A percentile compares a stretch with the other conserved stretches of the same genome.
Conservation (phyloP, 2,888 invertebrate species). For the Oscheius onirici region DNA sequence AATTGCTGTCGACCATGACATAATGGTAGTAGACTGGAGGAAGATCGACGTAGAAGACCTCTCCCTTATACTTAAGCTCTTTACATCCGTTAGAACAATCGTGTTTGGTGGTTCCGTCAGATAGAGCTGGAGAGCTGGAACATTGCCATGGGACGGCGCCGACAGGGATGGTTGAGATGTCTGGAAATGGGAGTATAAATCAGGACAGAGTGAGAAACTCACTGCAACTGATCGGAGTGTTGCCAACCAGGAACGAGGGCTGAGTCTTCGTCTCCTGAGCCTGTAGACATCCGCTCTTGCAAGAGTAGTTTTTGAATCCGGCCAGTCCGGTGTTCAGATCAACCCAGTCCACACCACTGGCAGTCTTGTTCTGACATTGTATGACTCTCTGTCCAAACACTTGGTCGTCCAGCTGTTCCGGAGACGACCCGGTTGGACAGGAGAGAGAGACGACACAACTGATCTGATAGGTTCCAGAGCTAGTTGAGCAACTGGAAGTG, state of each 20-base stretch:
- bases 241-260: too few species aligned
- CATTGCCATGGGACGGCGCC: slow-evolving; percentile 5
- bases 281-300: slow-evolving; percentile 1
- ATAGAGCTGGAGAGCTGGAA: neutral
- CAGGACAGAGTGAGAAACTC: neutral
- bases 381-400: neutral
- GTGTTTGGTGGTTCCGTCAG: neutral
- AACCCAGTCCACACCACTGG: too few species aligned
- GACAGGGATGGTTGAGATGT: neutral
- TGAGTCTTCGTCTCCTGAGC: too few species aligned
- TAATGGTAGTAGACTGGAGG: neutral
- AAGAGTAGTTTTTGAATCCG: neutral
- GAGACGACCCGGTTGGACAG: neutral
- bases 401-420: neutral
- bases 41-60: neutral
- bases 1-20: neutral
- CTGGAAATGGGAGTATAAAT: neutral
- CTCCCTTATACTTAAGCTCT: neutral
- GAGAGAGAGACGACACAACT: neutral
- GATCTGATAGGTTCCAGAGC: neutral
- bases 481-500: neutral
- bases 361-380: neutral
- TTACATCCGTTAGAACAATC: neutral
- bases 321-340: neutral
- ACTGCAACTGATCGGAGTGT: neutral